Base-by-base conservation (phyloP, 2,888 invertebrate genomes). In the Xanthia icteritia region DNA sequence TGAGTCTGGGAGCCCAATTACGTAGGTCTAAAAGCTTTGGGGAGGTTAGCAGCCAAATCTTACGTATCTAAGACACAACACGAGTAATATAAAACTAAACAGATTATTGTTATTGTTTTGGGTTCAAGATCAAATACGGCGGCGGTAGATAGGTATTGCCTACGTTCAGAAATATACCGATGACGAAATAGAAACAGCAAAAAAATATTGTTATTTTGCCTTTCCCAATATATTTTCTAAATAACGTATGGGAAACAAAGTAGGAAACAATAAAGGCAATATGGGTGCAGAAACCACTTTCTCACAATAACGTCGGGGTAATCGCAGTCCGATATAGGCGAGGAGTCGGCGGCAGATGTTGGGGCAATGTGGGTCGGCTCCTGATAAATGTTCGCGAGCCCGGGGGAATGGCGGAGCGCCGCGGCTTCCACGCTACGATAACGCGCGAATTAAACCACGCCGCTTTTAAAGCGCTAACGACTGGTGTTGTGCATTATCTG, bases 301-400 rank as follows among this genome's bases (percentile, higher is more conserved):
- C 91, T 90, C 90, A 89, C 88, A 90, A 90, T 89, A 90, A 90
- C 87, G 87, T 86, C 73, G 81, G 74, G 79, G 89, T 90, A 89
- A 90, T 90, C 88, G 90, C 85, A 87, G 84, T 80, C 86, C 89
- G 87, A 89, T 88, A 86, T 85, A 84, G 81, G 86, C 82, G 77
- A 82, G 82, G 83, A 86, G 81, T 78, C 64, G 82, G 83, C 72
- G 89, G 92, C 94, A 94, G 93, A 94, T 95, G 94, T 90, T 92
- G 91, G 85, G 89, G 90, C 94, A 93, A 94, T 94, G 93, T 94
- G 95, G 95, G 94, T 94, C 94, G 94, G 86, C 85, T 82, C 81
- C 93, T 95, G 95, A 96, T 95, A 95, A 95, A 96, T 95, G 94
- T 92, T 89, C 90, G 90, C 90, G 88, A 67, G 89, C 91, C 93